Evolutionary conservation across 1,140 invertebrate species (phyloP), one percentile per base, ranked within the genome.

Genomic region (Cydia splendana): DNA sequence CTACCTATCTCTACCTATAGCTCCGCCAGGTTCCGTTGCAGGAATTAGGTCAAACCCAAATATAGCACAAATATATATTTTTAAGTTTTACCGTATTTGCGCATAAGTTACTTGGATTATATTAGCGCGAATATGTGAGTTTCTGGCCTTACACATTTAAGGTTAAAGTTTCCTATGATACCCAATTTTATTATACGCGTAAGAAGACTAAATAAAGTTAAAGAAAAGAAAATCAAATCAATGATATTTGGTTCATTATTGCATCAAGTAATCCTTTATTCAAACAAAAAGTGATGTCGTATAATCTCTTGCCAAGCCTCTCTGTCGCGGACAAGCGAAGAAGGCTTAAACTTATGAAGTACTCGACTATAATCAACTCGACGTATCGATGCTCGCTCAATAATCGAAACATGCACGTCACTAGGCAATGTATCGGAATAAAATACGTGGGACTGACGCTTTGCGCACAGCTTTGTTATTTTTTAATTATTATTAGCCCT

Each of bases 371-470:
- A 89, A 89, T 89, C 87, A 84, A 82, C 75, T 79, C 79, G 84
- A 87, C 86, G 82, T 80, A 84, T 87, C 84, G 80, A 82, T 84
- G 81, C 71, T 82, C 80, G 84, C 81, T 87, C 81, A 83, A 85
- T 84, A 82, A 87, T 89, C 86, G 87, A 85, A 87, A 86, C 86
- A 85, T 84, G 82, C 75, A 42, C 74, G 76, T 80, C 82, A 76
- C 79, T 71, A 62, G 20, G 15, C 57, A n/a, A 62, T 38, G 67
- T 71, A 71, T 42, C 5, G 34, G 67, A 62, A 71, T 71, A 42
- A 71, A 71, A 42, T 71, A 42, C 18, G n/a, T 42, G 67, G 15
- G 67, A 71, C 34, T 71, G 34, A 71, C 18, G 67, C 34, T 71
- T 71, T 69, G 30, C 28, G 65, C 38, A 42, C 20, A 67, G 48